Conservation (phyloP, 2,888 invertebrate genomes). For the Piscicola geometra region DNA sequence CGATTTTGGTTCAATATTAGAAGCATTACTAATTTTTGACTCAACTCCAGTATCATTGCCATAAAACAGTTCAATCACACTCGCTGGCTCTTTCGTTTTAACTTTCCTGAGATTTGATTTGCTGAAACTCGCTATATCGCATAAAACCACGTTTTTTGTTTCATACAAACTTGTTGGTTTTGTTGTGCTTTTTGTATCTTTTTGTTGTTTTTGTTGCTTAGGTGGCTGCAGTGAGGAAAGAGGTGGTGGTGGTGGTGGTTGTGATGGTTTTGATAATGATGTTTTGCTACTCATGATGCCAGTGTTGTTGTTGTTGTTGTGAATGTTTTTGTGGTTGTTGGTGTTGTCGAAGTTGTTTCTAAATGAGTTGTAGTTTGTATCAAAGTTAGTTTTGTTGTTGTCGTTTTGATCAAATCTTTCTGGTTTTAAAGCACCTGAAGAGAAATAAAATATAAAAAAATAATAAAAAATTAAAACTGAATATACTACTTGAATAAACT, state of each 20-base stretch:
- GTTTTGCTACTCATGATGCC: not conserved
- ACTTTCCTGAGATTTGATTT: not conserved
- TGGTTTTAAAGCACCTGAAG: no score
- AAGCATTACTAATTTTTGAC: no score
- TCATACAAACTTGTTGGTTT: not conserved
- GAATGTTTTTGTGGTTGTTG: not conserved
- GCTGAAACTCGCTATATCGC: not conserved
- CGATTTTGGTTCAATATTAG: no score
- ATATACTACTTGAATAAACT: no score
- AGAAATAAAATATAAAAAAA: no score
- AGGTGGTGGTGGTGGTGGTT: not conserved
- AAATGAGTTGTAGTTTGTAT: not conserved
- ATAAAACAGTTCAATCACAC: not conserved
- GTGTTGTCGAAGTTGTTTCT: not conserved
- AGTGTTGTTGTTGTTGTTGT: conserved; percentile 14
- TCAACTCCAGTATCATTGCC: not conserved
- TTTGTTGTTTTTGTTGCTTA: no score
- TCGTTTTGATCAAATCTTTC: not conserved
- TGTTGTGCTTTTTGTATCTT: no score
- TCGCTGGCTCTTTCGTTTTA: not conserved
- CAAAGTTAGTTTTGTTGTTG: conserved; percentile 7
- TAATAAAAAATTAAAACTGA: no score
- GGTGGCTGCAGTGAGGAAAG: not conserved
- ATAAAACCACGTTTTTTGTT: not conserved
- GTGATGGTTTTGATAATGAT: not conserved